Evolutionary conservation across 1,140 invertebrate genomes (phyloP).

Genomic region (Megalopta genalis): DNA sequence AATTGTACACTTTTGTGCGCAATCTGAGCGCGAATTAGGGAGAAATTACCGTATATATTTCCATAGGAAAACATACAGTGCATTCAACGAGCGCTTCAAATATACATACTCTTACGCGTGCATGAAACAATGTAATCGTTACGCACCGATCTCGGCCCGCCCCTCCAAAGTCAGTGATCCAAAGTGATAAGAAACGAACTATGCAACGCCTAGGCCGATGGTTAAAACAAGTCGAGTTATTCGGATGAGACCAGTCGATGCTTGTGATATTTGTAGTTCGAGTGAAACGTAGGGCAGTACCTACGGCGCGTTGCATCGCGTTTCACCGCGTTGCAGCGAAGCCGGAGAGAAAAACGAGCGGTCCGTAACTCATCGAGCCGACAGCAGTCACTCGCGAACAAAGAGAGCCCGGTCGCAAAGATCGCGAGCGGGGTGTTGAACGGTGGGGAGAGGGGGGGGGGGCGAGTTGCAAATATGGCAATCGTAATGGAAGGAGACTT

Average conservation of each 20-base stretch:
- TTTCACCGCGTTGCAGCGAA: too few species aligned
- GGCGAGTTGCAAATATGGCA: conserved; percentile 63
- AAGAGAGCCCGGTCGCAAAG: conserved; percentile 47
- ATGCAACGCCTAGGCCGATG: neutral
- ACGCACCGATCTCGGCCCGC: neutral
- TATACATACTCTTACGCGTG: neutral
- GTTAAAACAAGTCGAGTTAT: neutral
- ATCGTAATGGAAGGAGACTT: conserved; percentile 69
- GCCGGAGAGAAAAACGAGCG: conserved; percentile 24
- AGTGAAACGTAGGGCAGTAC: neutral
- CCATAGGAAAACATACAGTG: too few species aligned
- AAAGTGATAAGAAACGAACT: too few species aligned
- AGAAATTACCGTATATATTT: too few species aligned
- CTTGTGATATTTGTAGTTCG: neutral
- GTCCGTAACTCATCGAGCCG: conserved; percentile 43
- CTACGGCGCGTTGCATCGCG: too few species aligned
- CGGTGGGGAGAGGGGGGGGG: neutral
- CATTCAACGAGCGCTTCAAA: neutral
- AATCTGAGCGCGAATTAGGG: too few species aligned
- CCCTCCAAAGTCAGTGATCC: too few species aligned
- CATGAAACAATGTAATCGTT: neutral
- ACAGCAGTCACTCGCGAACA: conserved; percentile 45
- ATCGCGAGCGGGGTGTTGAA: conserved; percentile 31
- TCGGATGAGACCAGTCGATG: too few species aligned
- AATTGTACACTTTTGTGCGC: too few species aligned